These are phyloP conservation scores for Elysia crispata DNA, from an alignment of 2,888 invertebrate genomes.

Conservation along the genomic window DNA sequence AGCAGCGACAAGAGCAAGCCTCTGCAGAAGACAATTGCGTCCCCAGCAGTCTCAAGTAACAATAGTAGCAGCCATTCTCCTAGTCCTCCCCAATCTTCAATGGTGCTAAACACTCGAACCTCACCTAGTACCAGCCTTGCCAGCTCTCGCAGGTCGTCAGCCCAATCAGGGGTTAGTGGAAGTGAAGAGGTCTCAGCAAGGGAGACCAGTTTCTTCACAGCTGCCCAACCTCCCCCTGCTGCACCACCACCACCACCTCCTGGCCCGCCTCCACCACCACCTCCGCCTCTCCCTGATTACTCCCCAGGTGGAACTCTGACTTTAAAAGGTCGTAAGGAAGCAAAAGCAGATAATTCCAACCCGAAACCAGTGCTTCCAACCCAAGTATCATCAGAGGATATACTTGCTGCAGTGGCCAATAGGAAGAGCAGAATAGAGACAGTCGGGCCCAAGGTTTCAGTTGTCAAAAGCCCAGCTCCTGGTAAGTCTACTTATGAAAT, in stretches of 20 bases:
- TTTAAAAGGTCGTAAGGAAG: conserved; percentile 16
- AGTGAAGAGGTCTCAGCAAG: conserved; percentile 35
- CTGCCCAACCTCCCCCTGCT: conserved; percentile 47
- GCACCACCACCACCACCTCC: conserved; percentile 53
- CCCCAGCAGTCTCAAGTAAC: background rate
- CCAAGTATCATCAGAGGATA: conserved; percentile 59
- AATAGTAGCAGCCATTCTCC: conserved; percentile 14
- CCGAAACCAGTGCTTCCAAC: conserved; percentile 48
- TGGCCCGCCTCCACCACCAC: conserved; percentile 41
- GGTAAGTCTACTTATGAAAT: conserved; percentile 12
- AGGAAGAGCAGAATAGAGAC: conserved; percentile 66
- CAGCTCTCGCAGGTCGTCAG: conserved; percentile 53
- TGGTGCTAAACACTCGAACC: conserved; percentile 29
- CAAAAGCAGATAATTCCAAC: conserved; percentile 51
- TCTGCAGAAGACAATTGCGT: conserved; percentile 2
- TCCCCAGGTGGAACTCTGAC: conserved; percentile 39
- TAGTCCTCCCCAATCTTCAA: conserved; percentile 30
- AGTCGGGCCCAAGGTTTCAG: conserved; percentile 60
- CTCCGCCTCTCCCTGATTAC: conserved; percentile 40
- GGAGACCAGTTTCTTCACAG: background rate
- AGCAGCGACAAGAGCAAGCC: conserved; percentile 47
- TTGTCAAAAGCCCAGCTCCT: conserved; percentile 29
- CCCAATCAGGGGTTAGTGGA: conserved; percentile 51
- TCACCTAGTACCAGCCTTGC: conserved; percentile 37
- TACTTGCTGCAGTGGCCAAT: conserved; percentile 71